A percentile compares a stretch with the other conserved stretches of the same genome.
These are phyloP conservation scores for Drosophila varians DNA, from an alignment of 1,140 invertebrate genomes.

Conservation along the genomic window DNA sequence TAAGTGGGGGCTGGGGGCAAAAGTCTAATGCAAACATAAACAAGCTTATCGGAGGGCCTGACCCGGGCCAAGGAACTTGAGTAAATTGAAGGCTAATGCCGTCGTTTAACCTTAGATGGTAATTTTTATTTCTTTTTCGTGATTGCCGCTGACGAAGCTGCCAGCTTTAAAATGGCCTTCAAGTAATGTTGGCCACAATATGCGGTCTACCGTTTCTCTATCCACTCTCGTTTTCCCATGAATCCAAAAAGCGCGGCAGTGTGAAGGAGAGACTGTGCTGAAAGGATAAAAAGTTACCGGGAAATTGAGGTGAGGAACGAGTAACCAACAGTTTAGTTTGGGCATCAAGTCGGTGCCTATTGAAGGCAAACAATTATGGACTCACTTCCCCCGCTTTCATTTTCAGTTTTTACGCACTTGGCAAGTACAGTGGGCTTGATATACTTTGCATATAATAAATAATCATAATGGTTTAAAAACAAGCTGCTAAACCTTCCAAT, in stretches of 20 bases:
- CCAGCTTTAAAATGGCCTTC: conserved; percentile 29
- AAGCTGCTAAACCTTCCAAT: no score
- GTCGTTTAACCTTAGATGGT: conserved; percentile 58
- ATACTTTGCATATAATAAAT: background rate
- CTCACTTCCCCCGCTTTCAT: conserved; percentile 7
- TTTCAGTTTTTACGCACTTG: conserved; percentile 24
- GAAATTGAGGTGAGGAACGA: conserved; percentile 17
- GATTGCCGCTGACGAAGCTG: conserved; percentile 56
- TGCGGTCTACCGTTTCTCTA: background rate
- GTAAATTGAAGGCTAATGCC: conserved; percentile 66
- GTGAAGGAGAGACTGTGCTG: background rate
- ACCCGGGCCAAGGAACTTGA: conserved; percentile 18
- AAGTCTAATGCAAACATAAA: conserved; percentile 71
- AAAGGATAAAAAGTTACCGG: conserved; percentile 8
- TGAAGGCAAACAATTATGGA: conserved; percentile 4
- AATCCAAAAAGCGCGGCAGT: conserved; percentile 22
- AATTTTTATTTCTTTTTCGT: conserved; percentile 42
- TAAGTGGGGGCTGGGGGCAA: background rate
- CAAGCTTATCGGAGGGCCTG: conserved; percentile 62
- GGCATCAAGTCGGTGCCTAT: conserved; percentile 9
- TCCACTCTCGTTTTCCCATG: background rate
- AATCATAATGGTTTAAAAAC: background rate
- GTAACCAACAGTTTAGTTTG: conserved; percentile 19
- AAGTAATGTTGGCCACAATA: background rate
- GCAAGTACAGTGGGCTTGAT: conserved; percentile 12